These are phyloP conservation scores for Bombus polaris DNA, from an alignment of 1,140 invertebrate species.

Conservation along the genomic window DNA sequence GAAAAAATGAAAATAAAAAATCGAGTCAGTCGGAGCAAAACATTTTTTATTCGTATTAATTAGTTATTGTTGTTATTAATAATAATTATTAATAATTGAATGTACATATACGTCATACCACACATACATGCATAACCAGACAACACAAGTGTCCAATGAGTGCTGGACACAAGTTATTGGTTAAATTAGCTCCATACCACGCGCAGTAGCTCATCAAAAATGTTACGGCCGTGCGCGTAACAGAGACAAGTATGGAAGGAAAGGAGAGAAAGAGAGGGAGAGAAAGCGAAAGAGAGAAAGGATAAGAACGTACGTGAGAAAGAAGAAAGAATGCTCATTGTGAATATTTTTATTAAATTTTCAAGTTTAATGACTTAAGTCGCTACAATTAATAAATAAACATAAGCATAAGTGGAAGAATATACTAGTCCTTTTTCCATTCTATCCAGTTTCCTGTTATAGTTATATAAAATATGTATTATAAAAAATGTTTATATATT, in stretches of 20 bases:
- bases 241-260: slow-evolving; percentile 56
- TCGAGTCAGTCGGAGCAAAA: neutral
- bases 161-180: slow-evolving; percentile 49
- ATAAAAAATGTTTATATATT: neutral
- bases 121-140: slow-evolving; percentile 71
- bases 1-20: slow-evolving; percentile 58
- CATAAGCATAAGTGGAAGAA: slow-evolving; percentile 80
- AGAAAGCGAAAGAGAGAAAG: slow-evolving; percentile 50
- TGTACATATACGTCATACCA: slow-evolving; percentile 80
- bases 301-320: slow-evolving; percentile 63
- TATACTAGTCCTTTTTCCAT: slow-evolving; percentile 48
- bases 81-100: slow-evolving; percentile 82
- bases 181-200: slow-evolving; percentile 60
- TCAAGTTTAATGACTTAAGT: slow-evolving; percentile 83
- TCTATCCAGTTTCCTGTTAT: neutral
- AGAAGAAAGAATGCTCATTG: slow-evolving; percentile 81
- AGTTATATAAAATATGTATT: neutral
- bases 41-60: slow-evolving; percentile 81
- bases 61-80: slow-evolving; percentile 82
- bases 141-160: slow-evolving; percentile 60
- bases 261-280: slow-evolving; percentile 58
- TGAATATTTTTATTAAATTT: slow-evolving; percentile 84
- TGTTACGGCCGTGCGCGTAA: slow-evolving; percentile 59
- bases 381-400: slow-evolving; percentile 83
- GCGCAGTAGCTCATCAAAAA: slow-evolving; percentile 61